Evolutionary conservation across 2,113 vertebrate species (phyloP).

Genomic region (Ochotona princeps): DNA sequence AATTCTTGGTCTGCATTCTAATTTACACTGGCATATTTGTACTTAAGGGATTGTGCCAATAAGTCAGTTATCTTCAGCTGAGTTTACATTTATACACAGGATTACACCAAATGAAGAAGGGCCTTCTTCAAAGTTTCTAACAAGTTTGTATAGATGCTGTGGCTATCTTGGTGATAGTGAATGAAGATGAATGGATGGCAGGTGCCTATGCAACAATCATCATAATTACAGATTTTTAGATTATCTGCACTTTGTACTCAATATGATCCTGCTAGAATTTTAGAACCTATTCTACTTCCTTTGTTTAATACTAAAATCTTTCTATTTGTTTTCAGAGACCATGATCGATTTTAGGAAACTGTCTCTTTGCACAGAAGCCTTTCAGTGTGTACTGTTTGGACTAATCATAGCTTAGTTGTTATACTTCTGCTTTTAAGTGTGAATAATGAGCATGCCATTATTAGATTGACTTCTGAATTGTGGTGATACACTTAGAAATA

Average conservation of each 20-base stretch:
- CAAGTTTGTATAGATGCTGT: neutral
- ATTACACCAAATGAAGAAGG: neutral
- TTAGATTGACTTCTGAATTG: neutral
- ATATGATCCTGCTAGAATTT: neutral
- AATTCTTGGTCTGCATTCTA: neutral
- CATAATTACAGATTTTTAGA: conserved; percentile 10
- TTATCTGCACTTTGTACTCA: neutral
- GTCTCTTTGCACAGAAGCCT: neutral
- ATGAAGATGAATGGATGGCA: neutral
- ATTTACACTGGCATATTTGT: conserved; percentile 2
- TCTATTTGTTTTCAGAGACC: conserved; percentile 50
- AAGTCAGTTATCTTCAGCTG: neutral
- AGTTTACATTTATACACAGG: neutral
- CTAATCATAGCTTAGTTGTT: neutral
- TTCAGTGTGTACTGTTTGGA: neutral
- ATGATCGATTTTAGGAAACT: conserved; percentile 11
- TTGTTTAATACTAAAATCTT: neutral
- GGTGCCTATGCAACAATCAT: neutral
- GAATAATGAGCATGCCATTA: neutral
- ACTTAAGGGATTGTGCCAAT: neutral
- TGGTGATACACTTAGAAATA: neutral
- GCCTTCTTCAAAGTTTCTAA: neutral
- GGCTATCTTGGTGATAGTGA: neutral
- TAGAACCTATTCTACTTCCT: neutral
- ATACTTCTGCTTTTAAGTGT: neutral